Conservation (phyloP, 2,797 vertebrate species). For the Echiichthys vipera region DNA sequence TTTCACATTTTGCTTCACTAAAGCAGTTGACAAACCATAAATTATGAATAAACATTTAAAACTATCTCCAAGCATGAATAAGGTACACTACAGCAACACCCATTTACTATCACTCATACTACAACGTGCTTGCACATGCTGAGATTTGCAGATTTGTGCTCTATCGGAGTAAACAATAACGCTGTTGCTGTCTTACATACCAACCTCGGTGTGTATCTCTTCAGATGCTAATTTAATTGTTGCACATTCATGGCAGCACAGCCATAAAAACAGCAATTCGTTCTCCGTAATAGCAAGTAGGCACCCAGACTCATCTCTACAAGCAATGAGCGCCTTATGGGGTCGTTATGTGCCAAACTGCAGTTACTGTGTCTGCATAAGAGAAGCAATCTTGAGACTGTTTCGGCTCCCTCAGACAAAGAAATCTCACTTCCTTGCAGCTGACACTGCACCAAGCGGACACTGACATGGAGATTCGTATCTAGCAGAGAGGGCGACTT, state of each 20-base stretch:
- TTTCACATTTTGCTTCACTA: slow-evolving; percentile 12
- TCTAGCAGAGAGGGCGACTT: slow-evolving; percentile 38
- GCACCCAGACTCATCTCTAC: slow-evolving; percentile 50
- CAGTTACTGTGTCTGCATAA: slow-evolving; percentile 58
- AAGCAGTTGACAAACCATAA: slow-evolving; percentile 16
- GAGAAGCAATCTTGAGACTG: slow-evolving; percentile 44
- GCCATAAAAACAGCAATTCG: slow-evolving; percentile 51
- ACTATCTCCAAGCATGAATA: slow-evolving; percentile 7
- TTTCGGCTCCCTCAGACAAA: slow-evolving; percentile 65
- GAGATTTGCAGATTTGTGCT: slow-evolving; percentile 30
- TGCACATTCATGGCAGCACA: slow-evolving; percentile 49
- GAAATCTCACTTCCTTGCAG: slow-evolving; percentile 45
- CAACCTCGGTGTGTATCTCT: slow-evolving; percentile 33
- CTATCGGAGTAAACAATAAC: slow-evolving; percentile 49
- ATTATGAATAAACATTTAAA: slow-evolving; percentile 39
- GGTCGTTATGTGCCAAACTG: slow-evolving; percentile 56
- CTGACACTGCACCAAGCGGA: slow-evolving; percentile 64
- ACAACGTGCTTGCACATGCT: slow-evolving; percentile 31
- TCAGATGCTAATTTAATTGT: slow-evolving; percentile 61
- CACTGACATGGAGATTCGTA: slow-evolving; percentile 53
- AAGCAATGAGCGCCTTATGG: slow-evolving; percentile 37
- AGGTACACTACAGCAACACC: slow-evolving; percentile 37
- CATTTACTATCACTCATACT: slow-evolving; percentile 16
- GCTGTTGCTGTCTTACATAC: slow-evolving; percentile 41
- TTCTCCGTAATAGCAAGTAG: slow-evolving; percentile 34